Percentiles rank a stretch among this genome's conserved stretches.
These are phyloP conservation scores for Eumerus sabulonum DNA, from an alignment of 2,888 invertebrate species.

Conservation along the genomic window DNA sequence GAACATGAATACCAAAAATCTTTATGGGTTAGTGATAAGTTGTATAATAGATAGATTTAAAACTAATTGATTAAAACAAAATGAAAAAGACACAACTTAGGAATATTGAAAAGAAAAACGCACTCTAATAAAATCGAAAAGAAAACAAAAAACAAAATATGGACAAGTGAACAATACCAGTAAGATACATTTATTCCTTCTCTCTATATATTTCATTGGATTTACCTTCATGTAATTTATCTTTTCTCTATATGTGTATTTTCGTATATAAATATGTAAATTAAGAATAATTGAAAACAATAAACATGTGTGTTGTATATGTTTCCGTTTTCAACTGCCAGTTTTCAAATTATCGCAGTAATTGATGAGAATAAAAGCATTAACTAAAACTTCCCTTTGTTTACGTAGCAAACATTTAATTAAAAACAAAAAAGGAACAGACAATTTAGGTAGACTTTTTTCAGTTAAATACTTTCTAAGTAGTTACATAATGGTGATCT, in stretches of 20 bases:
- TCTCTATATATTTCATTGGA: constrained; percentile 56
- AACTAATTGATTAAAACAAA: constrained; percentile 40
- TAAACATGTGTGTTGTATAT: constrained; percentile 62
- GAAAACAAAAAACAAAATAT: constrained; percentile 25
- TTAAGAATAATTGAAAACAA: constrained; percentile 12
- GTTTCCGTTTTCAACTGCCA: constrained; percentile 64
- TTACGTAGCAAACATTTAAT: constrained; percentile 56
- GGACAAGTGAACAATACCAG: neutral
- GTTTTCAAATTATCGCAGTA: constrained; percentile 64
- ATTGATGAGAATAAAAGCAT: constrained; percentile 56
- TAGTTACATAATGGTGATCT: constrained; percentile 62
- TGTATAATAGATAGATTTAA: constrained; percentile 66
- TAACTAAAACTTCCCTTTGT: constrained; percentile 54
- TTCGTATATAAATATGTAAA: constrained; percentile 52
- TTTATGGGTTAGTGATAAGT: constrained; percentile 69
- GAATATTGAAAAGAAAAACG: constrained; percentile 8
- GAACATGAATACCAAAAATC: constrained; percentile 27
- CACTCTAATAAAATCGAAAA: constrained; percentile 26
- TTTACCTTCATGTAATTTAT: constrained; percentile 65
- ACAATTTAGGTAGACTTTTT: constrained; percentile 52
- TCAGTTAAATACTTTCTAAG: constrained; percentile 58
- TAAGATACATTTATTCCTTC: constrained; percentile 36
- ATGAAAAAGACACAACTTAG: constrained; percentile 37
- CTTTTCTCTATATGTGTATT: constrained; percentile 61
- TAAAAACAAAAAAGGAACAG: constrained; percentile 39